Evolutionary conservation across 2,888 invertebrate genomes (phyloP).

Genomic region (Keiferia lycopersicella): DNA sequence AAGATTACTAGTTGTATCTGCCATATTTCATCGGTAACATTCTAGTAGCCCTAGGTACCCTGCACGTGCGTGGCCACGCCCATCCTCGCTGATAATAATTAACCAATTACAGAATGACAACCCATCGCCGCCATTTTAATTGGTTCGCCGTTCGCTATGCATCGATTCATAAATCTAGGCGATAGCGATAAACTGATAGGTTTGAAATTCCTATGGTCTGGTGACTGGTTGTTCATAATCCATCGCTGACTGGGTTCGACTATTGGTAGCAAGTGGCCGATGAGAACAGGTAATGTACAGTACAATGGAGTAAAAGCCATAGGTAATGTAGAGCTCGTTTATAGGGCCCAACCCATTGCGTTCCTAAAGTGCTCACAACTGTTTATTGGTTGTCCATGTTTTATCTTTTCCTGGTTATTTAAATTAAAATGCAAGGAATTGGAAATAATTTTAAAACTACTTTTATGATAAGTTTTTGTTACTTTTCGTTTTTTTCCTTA

Average conservation of each 20-base stretch:
- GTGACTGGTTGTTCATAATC: neutral
- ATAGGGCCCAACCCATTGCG: conserved; percentile 5
- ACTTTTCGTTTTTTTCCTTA: no score
- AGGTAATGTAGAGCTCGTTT: neutral
- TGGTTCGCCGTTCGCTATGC: conserved; percentile 64
- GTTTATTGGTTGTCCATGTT: conserved; percentile 25
- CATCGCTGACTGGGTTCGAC: neutral
- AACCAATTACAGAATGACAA: conserved; percentile 78
- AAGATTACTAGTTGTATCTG: conserved; percentile 9
- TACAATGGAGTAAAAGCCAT: neutral
- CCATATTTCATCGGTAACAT: conserved; percentile 3
- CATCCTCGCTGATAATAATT: conserved; percentile 70
- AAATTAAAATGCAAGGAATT: conserved; percentile 31
- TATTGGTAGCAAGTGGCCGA: no score
- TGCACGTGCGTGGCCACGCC: conserved; percentile 65
- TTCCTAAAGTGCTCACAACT: conserved; percentile 27
- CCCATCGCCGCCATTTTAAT: conserved; percentile 75
- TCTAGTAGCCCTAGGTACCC: conserved; percentile 29
- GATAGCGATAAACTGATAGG: conserved; percentile 31
- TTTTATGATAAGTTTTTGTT: no score
- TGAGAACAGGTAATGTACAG: neutral
- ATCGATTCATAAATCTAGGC: conserved; percentile 55
- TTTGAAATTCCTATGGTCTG: neutral
- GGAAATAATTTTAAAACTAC: neutral
- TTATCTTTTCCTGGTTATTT: conserved; percentile 33